Conservation (phyloP, 2,797 vertebrate species). For the Oryzias sinensis region DNA sequence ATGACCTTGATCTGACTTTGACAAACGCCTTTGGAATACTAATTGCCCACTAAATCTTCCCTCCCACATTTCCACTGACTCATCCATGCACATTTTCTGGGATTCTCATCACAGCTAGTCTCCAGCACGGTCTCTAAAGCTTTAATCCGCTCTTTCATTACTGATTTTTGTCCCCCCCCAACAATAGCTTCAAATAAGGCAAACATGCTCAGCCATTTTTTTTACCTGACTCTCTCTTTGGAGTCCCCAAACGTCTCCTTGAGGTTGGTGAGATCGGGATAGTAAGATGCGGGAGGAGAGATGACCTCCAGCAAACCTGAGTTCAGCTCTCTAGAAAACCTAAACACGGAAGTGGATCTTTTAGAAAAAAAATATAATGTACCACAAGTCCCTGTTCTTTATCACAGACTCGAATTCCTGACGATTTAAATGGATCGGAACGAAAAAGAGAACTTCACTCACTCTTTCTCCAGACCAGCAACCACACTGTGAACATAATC, state of each 20-base stretch:
- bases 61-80: slow-evolving; percentile 48
- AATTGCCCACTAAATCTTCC: slow-evolving; percentile 50
- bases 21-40: slow-evolving; percentile 72
- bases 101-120: slow-evolving; percentile 39
- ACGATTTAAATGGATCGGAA: not conserved
- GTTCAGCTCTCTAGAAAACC: slow-evolving; percentile 92
- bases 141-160: slow-evolving; percentile 20
- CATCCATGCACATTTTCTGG: slow-evolving; percentile 49
- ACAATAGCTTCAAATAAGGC: not conserved
- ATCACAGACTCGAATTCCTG: not conserved
- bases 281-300: slow-evolving; percentile 91
- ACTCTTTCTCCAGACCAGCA: slow-evolving; percentile 92
- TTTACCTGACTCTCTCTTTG: slow-evolving; percentile 93
- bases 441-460: slow-evolving; percentile 61
- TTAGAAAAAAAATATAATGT: not conserved
- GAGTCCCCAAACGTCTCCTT: slow-evolving; percentile 99
- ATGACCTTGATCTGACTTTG: slow-evolving; percentile 76
- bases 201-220: not conserved
- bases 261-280: slow-evolving; percentile 92
- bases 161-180: slow-evolving; percentile 17
- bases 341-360: slow-evolving; percentile 44
- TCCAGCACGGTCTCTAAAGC: slow-evolving; percentile 24
- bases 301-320: slow-evolving; percentile 96
- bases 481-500: slow-evolving; percentile 91
- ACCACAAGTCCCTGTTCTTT: not conserved